Percentiles rank a stretch among this genome's conserved stretches.
Conservation (phyloP, 2,113 vertebrate genomes). For the Poeciliopsis occidentalis region DNA sequence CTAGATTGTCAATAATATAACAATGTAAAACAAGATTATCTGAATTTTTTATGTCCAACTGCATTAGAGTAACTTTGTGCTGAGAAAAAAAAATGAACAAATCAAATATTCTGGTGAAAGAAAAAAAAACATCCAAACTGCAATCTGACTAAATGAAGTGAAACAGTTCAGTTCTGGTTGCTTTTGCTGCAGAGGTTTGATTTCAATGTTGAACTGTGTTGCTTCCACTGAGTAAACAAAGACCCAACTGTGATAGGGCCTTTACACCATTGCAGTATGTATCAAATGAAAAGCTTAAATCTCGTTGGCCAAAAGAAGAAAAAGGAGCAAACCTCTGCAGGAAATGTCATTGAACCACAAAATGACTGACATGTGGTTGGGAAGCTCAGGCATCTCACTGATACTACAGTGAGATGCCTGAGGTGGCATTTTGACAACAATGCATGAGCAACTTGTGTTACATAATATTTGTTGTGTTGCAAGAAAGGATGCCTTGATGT, state of each 20-base stretch:
- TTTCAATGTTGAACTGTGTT: not conserved
- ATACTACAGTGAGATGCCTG: conserved; percentile 39
- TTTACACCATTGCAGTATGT: not conserved
- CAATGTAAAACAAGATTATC: not conserved
- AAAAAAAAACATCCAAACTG: no score
- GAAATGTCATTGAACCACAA: conserved; percentile 16
- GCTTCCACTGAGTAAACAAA: not conserved
- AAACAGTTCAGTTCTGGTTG: no score
- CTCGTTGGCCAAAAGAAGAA: conserved; percentile 24
- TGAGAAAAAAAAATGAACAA: not conserved
- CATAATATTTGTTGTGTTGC: conserved; percentile 34
- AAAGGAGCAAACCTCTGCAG: conserved; percentile 12
- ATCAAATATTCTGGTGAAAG: no score
- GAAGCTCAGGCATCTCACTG: conserved; percentile 18
- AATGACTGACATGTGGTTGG: conserved; percentile 30
- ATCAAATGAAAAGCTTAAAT: not conserved
- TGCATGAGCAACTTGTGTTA: conserved; percentile 31
- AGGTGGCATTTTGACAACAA: conserved; percentile 50
- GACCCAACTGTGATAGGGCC: not conserved
- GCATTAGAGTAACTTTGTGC: not conserved
- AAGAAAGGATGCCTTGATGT: conserved; percentile 48
- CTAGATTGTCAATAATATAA: not conserved
- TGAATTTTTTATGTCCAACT: not conserved
- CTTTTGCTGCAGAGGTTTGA: not conserved
- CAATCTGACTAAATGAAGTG: not conserved